Percentiles rank a stretch among this genome's conserved stretches.
Conservation (phyloP, 2,797 vertebrate species). For the Vultur gryphus region DNA sequence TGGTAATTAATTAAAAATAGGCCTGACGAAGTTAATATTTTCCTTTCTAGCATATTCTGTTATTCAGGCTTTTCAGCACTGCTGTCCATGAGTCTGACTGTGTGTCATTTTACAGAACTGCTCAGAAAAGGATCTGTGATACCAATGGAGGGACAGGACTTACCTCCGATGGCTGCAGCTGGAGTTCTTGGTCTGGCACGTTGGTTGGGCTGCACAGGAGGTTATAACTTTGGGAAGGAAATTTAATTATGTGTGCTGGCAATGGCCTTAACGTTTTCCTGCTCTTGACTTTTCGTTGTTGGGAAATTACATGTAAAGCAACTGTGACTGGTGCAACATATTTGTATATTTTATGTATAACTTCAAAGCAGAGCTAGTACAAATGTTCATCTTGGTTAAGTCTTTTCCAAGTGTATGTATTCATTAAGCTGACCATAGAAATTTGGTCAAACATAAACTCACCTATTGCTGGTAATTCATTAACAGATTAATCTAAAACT, state of each 20-base stretch:
- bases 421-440: constrained; percentile 2
- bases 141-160: not conserved
- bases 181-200: not conserved
- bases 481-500: constrained; percentile 3
- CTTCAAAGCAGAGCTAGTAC: not conserved
- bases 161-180: not conserved
- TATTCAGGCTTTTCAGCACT: not conserved
- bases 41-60: not conserved
- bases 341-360: not conserved
- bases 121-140: not conserved
- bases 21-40: not conserved
- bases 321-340: fast-evolving
- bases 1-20: not conserved
- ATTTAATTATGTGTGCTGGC: not conserved
- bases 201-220: not conserved
- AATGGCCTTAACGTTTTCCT: not conserved
- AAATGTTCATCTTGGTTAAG: not conserved
- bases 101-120: not conserved
- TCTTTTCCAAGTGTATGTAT: not conserved
- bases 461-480: not conserved
- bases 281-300: not conserved
- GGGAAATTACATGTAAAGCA: not conserved
- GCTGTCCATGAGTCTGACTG: not conserved
- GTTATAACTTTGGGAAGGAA: not conserved
- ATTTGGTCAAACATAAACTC: constrained; percentile 10